Percentiles rank a stretch among this genome's conserved stretches.
Conservation (phyloP, 2,113 vertebrate genomes). For the Chloropsis cyanopogon region DNA sequence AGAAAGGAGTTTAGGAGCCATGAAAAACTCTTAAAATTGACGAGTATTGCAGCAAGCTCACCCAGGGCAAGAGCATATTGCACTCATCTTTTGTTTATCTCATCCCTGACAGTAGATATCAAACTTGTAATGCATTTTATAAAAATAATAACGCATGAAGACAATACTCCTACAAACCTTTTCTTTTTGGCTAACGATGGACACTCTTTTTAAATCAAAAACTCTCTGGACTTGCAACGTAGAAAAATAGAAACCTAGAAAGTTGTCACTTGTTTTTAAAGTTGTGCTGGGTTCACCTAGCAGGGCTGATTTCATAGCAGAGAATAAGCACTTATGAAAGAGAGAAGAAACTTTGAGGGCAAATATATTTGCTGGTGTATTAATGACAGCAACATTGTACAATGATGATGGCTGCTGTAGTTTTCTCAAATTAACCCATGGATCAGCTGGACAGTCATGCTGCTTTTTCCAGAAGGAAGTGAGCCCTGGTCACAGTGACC, state of each 20-base stretch:
- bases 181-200: not conserved
- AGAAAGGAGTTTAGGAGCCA: conserved; percentile 55
- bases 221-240: not conserved
- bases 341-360: not conserved
- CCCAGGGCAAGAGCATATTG: not conserved
- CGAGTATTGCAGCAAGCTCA: not conserved
- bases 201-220: conserved; percentile 4
- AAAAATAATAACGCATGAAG: conserved; percentile 20
- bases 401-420: not conserved
- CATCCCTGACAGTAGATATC: conserved; percentile 13
- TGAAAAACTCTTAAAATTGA: conserved; percentile 55
- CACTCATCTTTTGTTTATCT: conserved; percentile 33
- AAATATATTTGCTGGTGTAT: not conserved
- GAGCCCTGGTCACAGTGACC: not conserved
- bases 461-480: not conserved
- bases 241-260: conserved; percentile 18
- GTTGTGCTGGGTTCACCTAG: not conserved
- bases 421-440: not conserved
- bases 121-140: conserved; percentile 43
- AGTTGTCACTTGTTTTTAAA: not conserved
- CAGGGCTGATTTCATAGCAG: not conserved
- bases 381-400: not conserved
- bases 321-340: not conserved
- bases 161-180: not conserved
- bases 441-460: not conserved